These are phyloP conservation scores for Aurelia aurita complex sp. Pacific DNA, from an alignment of 30 jellyfish, hydroid and myxozoan species.

Conservation along the genomic window DNA sequence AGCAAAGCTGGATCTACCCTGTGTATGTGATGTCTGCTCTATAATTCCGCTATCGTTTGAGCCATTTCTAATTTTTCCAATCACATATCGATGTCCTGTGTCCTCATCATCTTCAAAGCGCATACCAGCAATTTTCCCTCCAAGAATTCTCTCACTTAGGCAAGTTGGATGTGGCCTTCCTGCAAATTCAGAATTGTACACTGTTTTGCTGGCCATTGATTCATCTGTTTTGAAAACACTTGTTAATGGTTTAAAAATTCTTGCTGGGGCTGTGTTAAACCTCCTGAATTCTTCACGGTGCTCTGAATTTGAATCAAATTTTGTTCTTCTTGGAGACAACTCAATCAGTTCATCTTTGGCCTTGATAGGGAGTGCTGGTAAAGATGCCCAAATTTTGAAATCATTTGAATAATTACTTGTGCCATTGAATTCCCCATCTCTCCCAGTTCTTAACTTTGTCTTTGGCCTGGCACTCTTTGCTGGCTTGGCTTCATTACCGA, in stretches of 20 bases:
- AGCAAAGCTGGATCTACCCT: too few species aligned
- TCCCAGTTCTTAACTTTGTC: constrained; percentile 57
- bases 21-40: too few species aligned
- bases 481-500: constrained; percentile 61
- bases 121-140: constrained; percentile 45
- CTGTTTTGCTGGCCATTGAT: constrained; percentile 22
- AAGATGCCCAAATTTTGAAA: constrained; percentile 49
- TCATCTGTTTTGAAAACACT: constrained; percentile 56
- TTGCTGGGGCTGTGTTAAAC: constrained; percentile 69
- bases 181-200: constrained; percentile 25
- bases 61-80: neutral
- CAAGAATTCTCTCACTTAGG: constrained; percentile 46
- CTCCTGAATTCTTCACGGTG: constrained; percentile 51
- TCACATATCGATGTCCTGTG: constrained; percentile 76
- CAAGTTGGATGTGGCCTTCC: constrained; percentile 45
- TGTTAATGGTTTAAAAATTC: constrained; percentile 50
- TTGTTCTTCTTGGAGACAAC: constrained; percentile 29
- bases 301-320: constrained; percentile 66
- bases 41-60: neutral
- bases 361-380: constrained; percentile 61
- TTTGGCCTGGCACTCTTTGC: constrained; percentile 80
- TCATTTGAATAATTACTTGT: constrained; percentile 66
- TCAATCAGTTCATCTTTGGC: constrained; percentile 46
- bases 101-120: constrained; percentile 61
- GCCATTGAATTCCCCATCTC: constrained; percentile 49